Base-by-base conservation (phyloP, 30 jellyfish, hydroid and myxozoan genomes). In the Phacellophora camtschatica region DNA sequence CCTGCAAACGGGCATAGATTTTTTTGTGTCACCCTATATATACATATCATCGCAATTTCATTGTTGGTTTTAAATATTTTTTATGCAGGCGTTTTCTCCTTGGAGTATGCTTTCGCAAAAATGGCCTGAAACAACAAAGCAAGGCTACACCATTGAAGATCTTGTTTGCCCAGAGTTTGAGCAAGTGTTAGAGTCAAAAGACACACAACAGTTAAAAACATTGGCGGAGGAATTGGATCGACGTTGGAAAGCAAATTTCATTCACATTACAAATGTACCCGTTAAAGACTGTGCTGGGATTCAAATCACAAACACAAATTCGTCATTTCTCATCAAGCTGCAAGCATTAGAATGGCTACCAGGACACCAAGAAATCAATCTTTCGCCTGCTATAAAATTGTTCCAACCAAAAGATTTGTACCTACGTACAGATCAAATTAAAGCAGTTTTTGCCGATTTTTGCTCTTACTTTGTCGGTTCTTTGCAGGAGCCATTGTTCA, bases 121-220 rank as follows among this genome's bases (percentile, higher is more conserved):
- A 24, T 89, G 97, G 97, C 85, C 74, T 25, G 43, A 15, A 6
- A 72, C 95, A 7, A 70, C 18, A 23, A 92, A 81, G 31, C 88
- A 72, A 2, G 36, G 69, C 12, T 89, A 81, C 87, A 29, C 36
- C 41, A 73, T 89, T 28, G 69, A 66, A 3, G 97, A 89, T 66
- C 43, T 89, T 50, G 69, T 37, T 12, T 64, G 90, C 55, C 92
- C 89, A 22, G 95, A 89, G 37, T 67, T 89, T 31, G 88, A 74
- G 28, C 61, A 67, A 54, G 36, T 89, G 11, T 49, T 88, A 28
- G 83, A 79, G 4, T 61, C 94, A 7, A 42, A 54, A 24, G 81
- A 71, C 19, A 35, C 29, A 4, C 50, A 58, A n/a, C 90, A 88
- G 74, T 65, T 88, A 2, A 16, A 8, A 10, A 16, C 66, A 0